Evolutionary conservation across 2,888 invertebrate genomes (phyloP).

Genomic region (Caenorhabditis sulstoni): DNA sequence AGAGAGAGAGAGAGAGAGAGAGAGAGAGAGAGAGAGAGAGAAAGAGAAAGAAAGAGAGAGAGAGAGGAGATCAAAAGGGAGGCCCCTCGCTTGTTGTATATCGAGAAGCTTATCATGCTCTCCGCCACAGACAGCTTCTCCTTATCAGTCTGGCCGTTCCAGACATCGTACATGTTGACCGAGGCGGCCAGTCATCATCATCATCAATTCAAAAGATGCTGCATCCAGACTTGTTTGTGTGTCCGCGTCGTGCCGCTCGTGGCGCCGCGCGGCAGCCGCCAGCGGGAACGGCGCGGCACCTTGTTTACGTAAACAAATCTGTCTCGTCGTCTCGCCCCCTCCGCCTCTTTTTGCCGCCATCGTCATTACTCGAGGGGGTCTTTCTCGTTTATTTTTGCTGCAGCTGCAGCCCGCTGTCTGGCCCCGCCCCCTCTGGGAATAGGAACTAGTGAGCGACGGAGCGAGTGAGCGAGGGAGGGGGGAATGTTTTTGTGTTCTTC

Average conservation of each 20-base stretch:
- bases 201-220: neutral
- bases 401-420: constrained; percentile 30
- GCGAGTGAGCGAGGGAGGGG: constrained; percentile 7
- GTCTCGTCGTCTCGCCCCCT: neutral
- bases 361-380: too few species aligned
- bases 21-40: too few species aligned
- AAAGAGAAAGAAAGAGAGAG: too few species aligned
- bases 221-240: constrained; percentile 13
- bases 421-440: constrained; percentile 39
- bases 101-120: too few species aligned
- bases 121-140: too few species aligned
- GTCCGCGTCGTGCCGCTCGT: constrained; percentile 29
- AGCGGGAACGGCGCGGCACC: constrained; percentile 39
- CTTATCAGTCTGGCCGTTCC: too few species aligned
- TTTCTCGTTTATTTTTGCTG: neutral
- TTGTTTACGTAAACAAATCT: constrained; percentile 59
- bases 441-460: constrained; percentile 28
- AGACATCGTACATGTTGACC: too few species aligned
- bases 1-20: too few species aligned
- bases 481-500: constrained; percentile 34
- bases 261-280: constrained; percentile 45
- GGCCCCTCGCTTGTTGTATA: too few species aligned
- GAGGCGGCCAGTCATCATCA: neutral
- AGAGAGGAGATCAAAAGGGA: too few species aligned
- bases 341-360: neutral